Evolutionary conservation across 2,888 invertebrate genomes (phyloP), one percentile per base, ranked within the genome.

Genomic region (Parnassius orleans): DNA sequence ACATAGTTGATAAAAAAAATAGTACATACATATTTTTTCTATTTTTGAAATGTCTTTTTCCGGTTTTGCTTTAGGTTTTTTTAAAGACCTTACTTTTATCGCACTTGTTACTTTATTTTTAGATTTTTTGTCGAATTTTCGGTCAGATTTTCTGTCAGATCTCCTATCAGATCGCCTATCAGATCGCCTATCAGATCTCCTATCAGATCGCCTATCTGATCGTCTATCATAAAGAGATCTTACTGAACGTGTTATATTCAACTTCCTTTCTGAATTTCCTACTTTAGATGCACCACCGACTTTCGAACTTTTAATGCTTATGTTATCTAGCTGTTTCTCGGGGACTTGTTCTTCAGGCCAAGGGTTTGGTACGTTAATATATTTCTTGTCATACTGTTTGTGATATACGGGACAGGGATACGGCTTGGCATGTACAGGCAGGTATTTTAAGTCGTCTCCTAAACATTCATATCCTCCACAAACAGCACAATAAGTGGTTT

Each of bases 391-490:
- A 64, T 90, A 91, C 54, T 87, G 59, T 62, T 90, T 90, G 61
- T 91, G 85, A 66, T 89, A 91, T 10, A 91, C 79, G 1, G 91
- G 91, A 69, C 91, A 91, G 9, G 91, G 90, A 59, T 87, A 85
- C 7, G 90, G 90, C 64, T 80, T 84, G 1, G 74, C 74, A 64
- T 77, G 83, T 15, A 77, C 80, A 1, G 90, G 90, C 68, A 84
- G 74, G 61, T 80, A 68, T 65, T 71, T 76, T 71, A 86, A 80
- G 67, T 90, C 90, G 44, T 83, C 80, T 12, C 90, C 90, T 33
- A 87, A 69, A 59, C 84, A 84, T 72, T 90, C 88, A 61, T 87
- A 91, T 1, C 91, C 91, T 12, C 88, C 89, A 65, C 91, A 91
- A 41, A 91, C 80, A 3, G 80, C 72, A 67, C 91, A 91, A 67